Evolutionary conservation across 2,888 invertebrate genomes (phyloP).

Genomic region (Drosophila kambysellisi): DNA sequence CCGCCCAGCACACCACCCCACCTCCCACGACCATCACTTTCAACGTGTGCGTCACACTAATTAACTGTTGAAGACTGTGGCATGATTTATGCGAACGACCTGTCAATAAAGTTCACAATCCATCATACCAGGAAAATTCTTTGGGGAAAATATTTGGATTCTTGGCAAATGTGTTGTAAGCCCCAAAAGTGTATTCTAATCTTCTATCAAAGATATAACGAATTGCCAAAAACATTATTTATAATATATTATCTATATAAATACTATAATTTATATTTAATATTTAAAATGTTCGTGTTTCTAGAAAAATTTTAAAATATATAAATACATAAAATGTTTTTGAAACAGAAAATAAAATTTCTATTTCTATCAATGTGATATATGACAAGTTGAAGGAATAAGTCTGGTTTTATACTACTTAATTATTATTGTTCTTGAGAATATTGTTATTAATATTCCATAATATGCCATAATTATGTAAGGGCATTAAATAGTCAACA

Average conservation of each 20-base stretch:
- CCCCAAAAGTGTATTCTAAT: not conserved
- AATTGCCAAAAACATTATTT: not conserved
- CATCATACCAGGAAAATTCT: slow-evolving; percentile 19
- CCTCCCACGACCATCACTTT: not conserved
- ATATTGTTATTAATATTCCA: not conserved
- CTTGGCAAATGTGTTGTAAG: not conserved
- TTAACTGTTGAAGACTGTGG: slow-evolving; percentile 40
- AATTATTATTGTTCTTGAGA: too few relatives aligned
- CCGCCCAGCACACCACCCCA: too few relatives aligned
- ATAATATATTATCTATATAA: not conserved
- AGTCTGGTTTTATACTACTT: not conserved
- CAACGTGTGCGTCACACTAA: slow-evolving; percentile 15
- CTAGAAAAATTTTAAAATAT: not conserved
- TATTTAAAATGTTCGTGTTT: not conserved
- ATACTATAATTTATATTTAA: not conserved
- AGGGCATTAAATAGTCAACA: slow-evolving; percentile 6
- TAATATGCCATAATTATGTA: not conserved
- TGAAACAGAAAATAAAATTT: not conserved
- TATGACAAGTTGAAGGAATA: not conserved
- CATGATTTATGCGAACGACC: slow-evolving; percentile 42
- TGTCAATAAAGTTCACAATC: slow-evolving; percentile 39
- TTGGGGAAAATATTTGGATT: slow-evolving; percentile 6
- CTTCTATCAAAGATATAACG: not conserved
- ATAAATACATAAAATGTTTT: not conserved
- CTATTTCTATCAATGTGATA: not conserved